Conservation (phyloP, 2,113 vertebrate genomes). For the Halichoeres trimaculatus region DNA sequence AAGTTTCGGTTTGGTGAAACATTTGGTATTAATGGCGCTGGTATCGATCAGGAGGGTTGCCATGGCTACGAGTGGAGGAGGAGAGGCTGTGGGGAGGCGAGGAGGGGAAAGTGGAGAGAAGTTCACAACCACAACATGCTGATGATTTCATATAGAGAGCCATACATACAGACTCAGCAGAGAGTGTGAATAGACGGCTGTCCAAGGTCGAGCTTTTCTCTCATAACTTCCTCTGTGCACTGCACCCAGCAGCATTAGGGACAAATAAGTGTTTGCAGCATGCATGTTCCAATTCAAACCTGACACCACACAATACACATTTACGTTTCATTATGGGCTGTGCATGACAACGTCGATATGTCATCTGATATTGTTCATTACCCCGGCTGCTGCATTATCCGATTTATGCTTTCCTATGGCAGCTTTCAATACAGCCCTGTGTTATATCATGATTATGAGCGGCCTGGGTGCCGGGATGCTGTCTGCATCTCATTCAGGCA, state of each 20-base stretch:
- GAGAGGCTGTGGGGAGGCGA: conserved; percentile 47
- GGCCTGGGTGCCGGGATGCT: conserved; percentile 62
- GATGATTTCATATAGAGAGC: neutral
- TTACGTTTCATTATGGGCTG: conserved; percentile 68
- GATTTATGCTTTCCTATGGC: conserved; percentile 75
- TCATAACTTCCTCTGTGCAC: neutral
- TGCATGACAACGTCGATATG: conserved; percentile 74
- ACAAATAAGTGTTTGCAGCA: conserved; percentile 38
- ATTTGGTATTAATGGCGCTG: conserved; percentile 89
- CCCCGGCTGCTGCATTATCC: conserved; percentile 69
- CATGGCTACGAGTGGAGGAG: conserved; percentile 77
- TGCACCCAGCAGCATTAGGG: conserved; percentile 25
- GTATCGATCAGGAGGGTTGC: conserved; percentile 94
- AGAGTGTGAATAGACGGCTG: conserved; percentile 43
- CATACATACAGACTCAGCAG: neutral
- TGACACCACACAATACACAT: conserved; percentile 42
- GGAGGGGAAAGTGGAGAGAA: conserved; percentile 49
- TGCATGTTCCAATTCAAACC: conserved; percentile 27
- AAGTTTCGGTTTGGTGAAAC: conserved; percentile 80
- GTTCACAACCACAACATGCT: conserved; percentile 16
- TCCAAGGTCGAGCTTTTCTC: conserved; percentile 64
- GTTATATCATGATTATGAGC: conserved; percentile 82
- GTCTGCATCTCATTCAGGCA: conserved; percentile 81
- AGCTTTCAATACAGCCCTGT: conserved; percentile 64
- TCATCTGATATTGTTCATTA: conserved; percentile 80